Evolutionary conservation across 2,888 invertebrate species (phyloP).

Genomic region (Agrilus biguttatus): DNA sequence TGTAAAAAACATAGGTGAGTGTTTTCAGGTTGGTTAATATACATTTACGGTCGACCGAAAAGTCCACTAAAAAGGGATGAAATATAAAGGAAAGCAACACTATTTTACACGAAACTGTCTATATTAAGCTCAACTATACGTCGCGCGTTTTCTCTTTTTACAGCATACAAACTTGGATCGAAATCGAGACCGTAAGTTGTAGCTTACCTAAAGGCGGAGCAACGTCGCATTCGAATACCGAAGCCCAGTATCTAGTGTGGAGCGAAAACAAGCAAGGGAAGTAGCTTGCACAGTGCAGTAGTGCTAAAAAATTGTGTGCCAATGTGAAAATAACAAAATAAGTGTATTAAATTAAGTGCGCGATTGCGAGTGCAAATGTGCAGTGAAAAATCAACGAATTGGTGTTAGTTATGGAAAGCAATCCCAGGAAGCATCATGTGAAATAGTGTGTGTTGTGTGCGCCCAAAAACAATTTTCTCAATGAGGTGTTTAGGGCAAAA

Average conservation of each 20-base stretch:
- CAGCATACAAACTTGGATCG: slow-evolving; percentile 10
- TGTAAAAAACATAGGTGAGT: slow-evolving; percentile 4
- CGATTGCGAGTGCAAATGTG: slow-evolving; percentile 12
- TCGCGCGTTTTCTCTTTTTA: slow-evolving; percentile 16
- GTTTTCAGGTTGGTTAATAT: slow-evolving; percentile 23
- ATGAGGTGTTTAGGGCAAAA: slow-evolving; percentile 93
- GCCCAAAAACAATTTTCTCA: slow-evolving; percentile 53
- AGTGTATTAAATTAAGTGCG: slow-evolving; percentile 11
- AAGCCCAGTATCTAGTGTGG: slow-evolving; percentile 25
- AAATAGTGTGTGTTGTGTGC: slow-evolving; percentile 23
- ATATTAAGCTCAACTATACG: slow-evolving; percentile 15
- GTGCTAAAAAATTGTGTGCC: slow-evolving; percentile 11
- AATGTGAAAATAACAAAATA: slow-evolving; percentile 13
- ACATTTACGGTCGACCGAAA: slow-evolving; percentile 24
- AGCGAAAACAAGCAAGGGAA: slow-evolving; percentile 26
- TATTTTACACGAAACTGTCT: slow-evolving; percentile 27
- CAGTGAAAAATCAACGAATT: slow-evolving; percentile 7
- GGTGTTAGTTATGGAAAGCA: slow-evolving; percentile 8
- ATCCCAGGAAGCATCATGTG: slow-evolving; percentile 10
- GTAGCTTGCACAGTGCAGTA: slow-evolving; percentile 22
- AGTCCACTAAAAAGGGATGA: slow-evolving; percentile 25
- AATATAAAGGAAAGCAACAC: slow-evolving; percentile 29
- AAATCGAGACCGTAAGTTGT: slow-evolving; percentile 13
- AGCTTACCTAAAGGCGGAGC: slow-evolving; percentile 22
- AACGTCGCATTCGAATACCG: slow-evolving; percentile 19